Conservation (phyloP, 2,113 vertebrate species). For the Prionailurus bengalensis region DNA sequence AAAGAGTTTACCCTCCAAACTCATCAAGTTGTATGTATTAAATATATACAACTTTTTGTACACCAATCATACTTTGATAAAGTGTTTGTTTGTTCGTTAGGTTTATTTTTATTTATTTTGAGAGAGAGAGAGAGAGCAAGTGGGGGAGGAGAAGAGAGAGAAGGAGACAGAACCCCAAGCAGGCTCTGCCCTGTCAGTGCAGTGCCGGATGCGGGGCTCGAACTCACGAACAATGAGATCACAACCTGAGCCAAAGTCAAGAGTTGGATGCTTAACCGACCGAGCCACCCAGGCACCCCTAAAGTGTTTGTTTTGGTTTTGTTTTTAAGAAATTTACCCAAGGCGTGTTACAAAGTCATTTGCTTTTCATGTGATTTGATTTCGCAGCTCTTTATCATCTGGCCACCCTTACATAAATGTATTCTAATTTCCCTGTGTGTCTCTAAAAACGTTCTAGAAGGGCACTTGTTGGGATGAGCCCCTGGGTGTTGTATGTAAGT, state of each 20-base stretch:
- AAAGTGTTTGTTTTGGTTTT: not conserved
- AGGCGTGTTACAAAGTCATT: not conserved
- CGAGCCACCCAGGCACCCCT: too few relatives aligned
- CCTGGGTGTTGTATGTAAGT: too few relatives aligned
- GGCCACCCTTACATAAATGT: not conserved
- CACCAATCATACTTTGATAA: not conserved
- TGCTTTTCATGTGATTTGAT: not conserved
- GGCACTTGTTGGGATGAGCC: too few relatives aligned
- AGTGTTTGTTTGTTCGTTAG: not conserved
- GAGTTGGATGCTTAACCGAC: too few relatives aligned
- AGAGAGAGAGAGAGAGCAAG: too few relatives aligned
- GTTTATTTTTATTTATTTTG: not conserved
- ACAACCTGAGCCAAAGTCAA: too few relatives aligned
- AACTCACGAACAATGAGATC: too few relatives aligned
- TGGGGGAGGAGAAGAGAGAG: too few relatives aligned
- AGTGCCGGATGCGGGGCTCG: too few relatives aligned
- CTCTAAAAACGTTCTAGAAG: not conserved
- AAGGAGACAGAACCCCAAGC: too few relatives aligned
- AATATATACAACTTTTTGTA: not conserved
- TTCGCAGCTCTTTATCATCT: not conserved
- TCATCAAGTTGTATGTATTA: not conserved
- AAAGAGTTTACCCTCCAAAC: slow-evolving; percentile 19
- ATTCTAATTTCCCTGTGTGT: not conserved
- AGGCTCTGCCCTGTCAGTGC: too few relatives aligned
- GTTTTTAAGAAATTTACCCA: not conserved